Evolutionary conservation across 1,140 invertebrate species (phyloP).

Genomic region (Copidosoma floridanum): DNA sequence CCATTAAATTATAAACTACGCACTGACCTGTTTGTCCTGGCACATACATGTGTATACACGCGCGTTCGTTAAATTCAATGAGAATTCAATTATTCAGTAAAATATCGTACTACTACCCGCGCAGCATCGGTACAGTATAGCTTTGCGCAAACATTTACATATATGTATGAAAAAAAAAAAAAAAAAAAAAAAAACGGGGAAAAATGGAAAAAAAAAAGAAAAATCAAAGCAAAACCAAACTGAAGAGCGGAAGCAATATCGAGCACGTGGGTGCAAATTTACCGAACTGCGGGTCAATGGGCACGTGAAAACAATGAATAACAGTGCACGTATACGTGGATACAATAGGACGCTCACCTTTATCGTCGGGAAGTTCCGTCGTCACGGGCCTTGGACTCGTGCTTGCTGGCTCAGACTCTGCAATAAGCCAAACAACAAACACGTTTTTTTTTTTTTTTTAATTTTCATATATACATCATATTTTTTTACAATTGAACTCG

Average conservation of each 20-base stretch:
- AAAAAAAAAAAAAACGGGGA: background rate
- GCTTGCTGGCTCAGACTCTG: constrained; percentile 60
- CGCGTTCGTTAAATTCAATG: background rate
- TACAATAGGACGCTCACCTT: constrained; percentile 49
- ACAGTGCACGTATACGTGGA: background rate
- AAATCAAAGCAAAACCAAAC: background rate
- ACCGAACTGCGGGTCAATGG: no score
- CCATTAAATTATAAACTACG: constrained; percentile 20
- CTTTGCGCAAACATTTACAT: no score
- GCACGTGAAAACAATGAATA: background rate
- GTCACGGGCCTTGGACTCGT: constrained; percentile 61
- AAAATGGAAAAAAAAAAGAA: background rate
- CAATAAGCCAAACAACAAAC: constrained; percentile 47
- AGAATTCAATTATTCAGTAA: background rate
- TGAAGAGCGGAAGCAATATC: no score
- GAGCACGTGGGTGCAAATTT: no score
- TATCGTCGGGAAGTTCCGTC: constrained; percentile 55
- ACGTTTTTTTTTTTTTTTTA: constrained; percentile 18
- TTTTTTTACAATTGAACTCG: no score
- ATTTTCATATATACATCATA: constrained; percentile 27
- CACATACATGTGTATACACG: no score
- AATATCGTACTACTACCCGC: background rate
- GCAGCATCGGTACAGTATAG: no score
- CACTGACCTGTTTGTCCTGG: no score
- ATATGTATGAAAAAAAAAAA: background rate